A percentile compares a stretch with the other conserved stretches of the same genome.
Evolutionary conservation across 30 jellyfish, hydroid and myxozoan genomes (phyloP).

Genomic region (Chironex yamaguchii): DNA sequence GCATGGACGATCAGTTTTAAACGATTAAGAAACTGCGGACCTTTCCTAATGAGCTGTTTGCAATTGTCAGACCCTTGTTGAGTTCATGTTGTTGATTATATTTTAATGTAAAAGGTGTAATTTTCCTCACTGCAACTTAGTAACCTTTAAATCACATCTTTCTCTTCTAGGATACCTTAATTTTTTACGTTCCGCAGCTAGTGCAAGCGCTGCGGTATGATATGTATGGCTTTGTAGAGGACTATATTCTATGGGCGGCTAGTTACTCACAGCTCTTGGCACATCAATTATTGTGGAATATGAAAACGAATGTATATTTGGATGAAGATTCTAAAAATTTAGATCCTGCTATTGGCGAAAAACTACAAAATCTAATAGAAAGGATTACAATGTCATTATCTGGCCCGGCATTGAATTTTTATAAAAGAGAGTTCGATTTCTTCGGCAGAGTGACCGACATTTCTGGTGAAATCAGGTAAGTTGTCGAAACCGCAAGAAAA

Average conservation of each 20-base stretch:
- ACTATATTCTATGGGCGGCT: conserved; percentile 95
- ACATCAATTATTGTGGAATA: conserved; percentile 98
- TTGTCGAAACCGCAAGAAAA: background rate
- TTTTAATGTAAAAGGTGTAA: no score
- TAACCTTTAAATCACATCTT: no score
- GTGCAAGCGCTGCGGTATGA: conserved; percentile 98
- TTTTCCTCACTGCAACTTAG: no score
- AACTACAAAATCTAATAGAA: conserved; percentile 83
- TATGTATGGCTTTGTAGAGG: conserved; percentile 89
- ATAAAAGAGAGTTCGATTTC: conserved; percentile 92
- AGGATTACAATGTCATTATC: conserved; percentile 73
- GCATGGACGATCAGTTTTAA: no score
- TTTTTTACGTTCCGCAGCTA: conserved; percentile 96
- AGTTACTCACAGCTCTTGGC: conserved; percentile 90
- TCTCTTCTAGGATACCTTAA: conserved; percentile 81
- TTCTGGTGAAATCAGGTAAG: conserved; percentile 96
- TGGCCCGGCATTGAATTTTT: conserved; percentile 87
- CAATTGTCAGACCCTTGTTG: no score
- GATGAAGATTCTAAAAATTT: conserved; percentile 89
- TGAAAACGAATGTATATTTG: conserved; percentile 88
- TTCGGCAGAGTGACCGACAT: conserved; percentile 88
- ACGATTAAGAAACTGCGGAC: no score
- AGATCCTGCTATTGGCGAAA: conserved; percentile 94
- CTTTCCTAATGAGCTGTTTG: no score
- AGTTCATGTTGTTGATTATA: no score